Conservation (phyloP, 2,113 vertebrate species). For the Rafetus swinhoei region DNA sequence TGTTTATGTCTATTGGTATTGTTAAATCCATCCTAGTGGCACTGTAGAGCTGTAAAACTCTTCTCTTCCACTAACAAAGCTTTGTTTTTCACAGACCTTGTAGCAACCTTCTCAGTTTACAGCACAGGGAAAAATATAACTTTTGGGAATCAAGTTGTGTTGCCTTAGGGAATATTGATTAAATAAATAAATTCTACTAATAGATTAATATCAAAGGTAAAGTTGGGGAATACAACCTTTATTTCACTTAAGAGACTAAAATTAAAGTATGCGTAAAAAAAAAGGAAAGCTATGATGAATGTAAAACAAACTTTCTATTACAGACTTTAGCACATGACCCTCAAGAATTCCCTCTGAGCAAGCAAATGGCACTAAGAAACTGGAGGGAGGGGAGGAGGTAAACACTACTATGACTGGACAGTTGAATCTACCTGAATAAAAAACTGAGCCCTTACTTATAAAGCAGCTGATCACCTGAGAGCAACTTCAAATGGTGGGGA, state of each 20-base stretch:
- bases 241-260: background rate
- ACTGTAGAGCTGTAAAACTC: background rate
- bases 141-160: background rate
- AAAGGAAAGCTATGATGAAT: background rate
- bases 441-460: background rate
- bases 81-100: slow-evolving; percentile 16
- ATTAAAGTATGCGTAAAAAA: background rate
- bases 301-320: accelerated
- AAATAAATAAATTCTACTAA: background rate
- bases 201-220: background rate
- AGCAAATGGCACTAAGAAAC: background rate
- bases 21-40: background rate
- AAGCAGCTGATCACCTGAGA: background rate
- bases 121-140: background rate
- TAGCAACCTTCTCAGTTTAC: background rate
- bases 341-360: background rate
- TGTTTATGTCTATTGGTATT: background rate
- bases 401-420: background rate
- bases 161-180: background rate
- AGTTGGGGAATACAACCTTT: background rate
- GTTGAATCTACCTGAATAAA: background rate
- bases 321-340: background rate
- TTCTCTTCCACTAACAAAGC: background rate
- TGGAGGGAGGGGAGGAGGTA: background rate
- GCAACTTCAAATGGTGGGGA: background rate